Evolutionary conservation across 2,797 vertebrate species (phyloP).

Genomic region (Scyliorhinus canicula): DNA sequence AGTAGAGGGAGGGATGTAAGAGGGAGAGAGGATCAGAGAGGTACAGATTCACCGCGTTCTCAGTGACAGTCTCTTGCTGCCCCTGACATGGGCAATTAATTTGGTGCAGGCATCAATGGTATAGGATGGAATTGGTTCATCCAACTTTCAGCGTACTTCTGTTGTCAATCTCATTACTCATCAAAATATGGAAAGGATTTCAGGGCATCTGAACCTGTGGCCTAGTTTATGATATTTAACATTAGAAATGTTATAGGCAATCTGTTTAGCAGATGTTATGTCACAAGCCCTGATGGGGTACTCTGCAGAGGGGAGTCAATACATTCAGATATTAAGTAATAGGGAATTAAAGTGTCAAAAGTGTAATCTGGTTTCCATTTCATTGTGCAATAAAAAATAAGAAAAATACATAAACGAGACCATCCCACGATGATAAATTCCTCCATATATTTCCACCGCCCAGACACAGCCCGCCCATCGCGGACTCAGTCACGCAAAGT

Average conservation of each 20-base stretch:
- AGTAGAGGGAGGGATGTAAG: not conserved
- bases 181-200: not conserved
- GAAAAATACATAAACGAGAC: not conserved
- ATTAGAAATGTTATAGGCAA: not conserved
- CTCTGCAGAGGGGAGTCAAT: not conserved
- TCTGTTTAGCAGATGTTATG: slow-evolving; percentile 1
- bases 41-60: not conserved
- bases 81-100: no score
- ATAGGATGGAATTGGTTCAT: not conserved
- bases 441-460: not conserved
- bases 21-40: not conserved
- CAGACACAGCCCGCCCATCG: not conserved
- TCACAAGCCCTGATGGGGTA: not conserved
- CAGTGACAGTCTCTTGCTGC: not conserved
- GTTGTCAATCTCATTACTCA: not conserved
- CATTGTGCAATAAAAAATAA: not conserved
- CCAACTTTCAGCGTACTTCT: not conserved
- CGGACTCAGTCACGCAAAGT: not conserved
- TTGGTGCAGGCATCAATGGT: not conserved
- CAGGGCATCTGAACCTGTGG: not conserved
- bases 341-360: not conserved
- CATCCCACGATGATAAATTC: not conserved
- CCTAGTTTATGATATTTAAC: not conserved
- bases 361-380: not conserved
- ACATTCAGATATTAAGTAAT: not conserved